Evolutionary conservation across 2,797 vertebrate genomes (phyloP).

Genomic region (Peromyscus attwateri): DNA sequence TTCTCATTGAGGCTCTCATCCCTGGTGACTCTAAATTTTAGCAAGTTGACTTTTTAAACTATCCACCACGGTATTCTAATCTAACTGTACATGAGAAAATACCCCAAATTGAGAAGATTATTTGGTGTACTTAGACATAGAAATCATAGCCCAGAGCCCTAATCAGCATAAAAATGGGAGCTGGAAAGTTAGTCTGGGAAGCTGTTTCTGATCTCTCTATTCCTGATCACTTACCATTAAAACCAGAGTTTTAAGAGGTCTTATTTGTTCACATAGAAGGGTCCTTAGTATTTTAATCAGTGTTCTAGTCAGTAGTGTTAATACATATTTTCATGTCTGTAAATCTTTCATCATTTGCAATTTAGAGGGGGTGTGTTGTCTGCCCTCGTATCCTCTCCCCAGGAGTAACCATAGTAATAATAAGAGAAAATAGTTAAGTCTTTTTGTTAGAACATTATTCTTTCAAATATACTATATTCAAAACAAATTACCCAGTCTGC

Average conservation of each 20-base stretch:
- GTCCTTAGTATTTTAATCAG: background rate
- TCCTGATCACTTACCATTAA: background rate
- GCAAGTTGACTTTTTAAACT: background rate
- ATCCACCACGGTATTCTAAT: background rate
- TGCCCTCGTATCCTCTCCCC: background rate
- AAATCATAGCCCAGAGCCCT: background rate
- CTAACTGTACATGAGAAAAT: background rate
- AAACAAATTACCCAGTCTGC: background rate
- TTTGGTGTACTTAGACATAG: background rate
- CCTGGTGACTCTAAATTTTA: background rate
- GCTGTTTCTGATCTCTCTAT: background rate
- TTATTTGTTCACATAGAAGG: background rate
- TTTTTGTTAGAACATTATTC: conserved; percentile 26
- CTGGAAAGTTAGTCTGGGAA: background rate
- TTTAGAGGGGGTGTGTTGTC: background rate
- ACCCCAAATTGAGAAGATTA: background rate
- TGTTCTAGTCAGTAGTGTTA: background rate
- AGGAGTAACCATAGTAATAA: background rate
- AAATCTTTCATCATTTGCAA: background rate
- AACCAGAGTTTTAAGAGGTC: background rate
- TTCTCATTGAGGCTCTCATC: background rate
- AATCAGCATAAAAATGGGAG: background rate
- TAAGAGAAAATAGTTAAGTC: background rate
- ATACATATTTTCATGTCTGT: background rate
- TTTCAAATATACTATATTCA: background rate